Percentiles rank a stretch among this genome's conserved stretches.
phyloP scores from a whole-genome alignment of 2,797 vertebrate species.

The Scolopax rusticola region DNA sequence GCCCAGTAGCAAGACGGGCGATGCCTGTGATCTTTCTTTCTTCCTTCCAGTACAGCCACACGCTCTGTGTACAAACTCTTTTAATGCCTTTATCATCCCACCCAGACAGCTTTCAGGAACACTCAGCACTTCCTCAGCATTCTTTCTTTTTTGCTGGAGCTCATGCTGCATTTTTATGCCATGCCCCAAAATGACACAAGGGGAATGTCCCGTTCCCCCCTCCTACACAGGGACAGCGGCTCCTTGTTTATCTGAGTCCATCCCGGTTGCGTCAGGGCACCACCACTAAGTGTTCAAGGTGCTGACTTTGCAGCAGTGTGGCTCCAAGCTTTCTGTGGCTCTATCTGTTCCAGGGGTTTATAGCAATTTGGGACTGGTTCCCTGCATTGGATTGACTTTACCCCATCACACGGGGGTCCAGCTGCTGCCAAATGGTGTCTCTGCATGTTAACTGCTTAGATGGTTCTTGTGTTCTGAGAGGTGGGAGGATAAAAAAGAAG shows the following conservation, averaged over 20 bases:
- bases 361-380: constrained; percentile 28
- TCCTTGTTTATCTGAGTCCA: neutral
- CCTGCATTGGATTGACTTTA: neutral
- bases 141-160: neutral
- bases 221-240: neutral
- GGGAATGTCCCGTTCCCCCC: neutral
- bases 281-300: neutral
- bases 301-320: constrained; percentile 23
- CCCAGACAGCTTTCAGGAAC: neutral
- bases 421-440: neutral
- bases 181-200: neutral
- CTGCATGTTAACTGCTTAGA: neutral
- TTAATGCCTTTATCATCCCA: neutral
- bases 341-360: constrained; percentile 28
- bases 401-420: neutral
- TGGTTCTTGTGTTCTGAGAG: neutral
- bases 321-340: neutral
- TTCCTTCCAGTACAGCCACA: neutral
- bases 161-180: neutral
- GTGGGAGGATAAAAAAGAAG: neutral
- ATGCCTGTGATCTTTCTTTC: neutral
- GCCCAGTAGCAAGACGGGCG: fast-evolving
- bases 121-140: neutral
- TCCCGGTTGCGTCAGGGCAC: neutral
- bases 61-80: neutral